Conservation (phyloP, 1,140 invertebrate species). For the Halictus rubicundus region DNA sequence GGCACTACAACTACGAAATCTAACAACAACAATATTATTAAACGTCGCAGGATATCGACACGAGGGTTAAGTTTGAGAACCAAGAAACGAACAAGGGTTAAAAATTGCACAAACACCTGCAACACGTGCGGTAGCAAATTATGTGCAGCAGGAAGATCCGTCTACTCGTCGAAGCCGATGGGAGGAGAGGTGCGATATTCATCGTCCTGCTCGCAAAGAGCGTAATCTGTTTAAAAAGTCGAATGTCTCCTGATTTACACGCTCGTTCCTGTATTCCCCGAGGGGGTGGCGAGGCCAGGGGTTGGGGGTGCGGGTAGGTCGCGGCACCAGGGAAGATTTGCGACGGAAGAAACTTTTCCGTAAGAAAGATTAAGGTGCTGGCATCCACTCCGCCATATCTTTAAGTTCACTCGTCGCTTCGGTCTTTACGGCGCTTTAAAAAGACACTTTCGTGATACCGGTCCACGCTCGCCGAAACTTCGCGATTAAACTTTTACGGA, state of each 20-base stretch:
- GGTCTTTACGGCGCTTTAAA: slow-evolving; percentile 61
- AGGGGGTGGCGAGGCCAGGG: background rate
- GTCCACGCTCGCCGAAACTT: slow-evolving; percentile 44
- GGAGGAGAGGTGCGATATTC: background rate
- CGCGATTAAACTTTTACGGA: slow-evolving; percentile 62
- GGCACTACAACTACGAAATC: too few species aligned
- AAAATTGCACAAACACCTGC: too few species aligned
- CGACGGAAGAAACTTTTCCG: slow-evolving; percentile 61
- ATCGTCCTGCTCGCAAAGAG: slow-evolving; percentile 3
- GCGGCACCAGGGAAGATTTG: slow-evolving; percentile 56
- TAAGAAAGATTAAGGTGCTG: slow-evolving; percentile 64
- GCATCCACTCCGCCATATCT: slow-evolving; percentile 66
- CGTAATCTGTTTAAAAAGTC: slow-evolving; percentile 67
- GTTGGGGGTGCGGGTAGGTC: background rate
- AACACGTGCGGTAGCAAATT: background rate
- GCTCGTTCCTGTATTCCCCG: slow-evolving; percentile 50
- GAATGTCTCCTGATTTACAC: slow-evolving; percentile 65
- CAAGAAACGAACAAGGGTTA: too few species aligned
- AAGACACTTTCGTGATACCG: slow-evolving; percentile 57
- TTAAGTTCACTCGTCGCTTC: slow-evolving; percentile 66
- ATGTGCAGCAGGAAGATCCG: slow-evolving; percentile 6
- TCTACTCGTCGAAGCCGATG: slow-evolving; percentile 18
- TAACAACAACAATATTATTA: too few species aligned
- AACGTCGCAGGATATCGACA: too few species aligned
- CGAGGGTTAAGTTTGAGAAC: too few species aligned